These are phyloP conservation scores for Pteria penguin DNA, from an alignment of 2,888 invertebrate species.

Conservation along the genomic window DNA sequence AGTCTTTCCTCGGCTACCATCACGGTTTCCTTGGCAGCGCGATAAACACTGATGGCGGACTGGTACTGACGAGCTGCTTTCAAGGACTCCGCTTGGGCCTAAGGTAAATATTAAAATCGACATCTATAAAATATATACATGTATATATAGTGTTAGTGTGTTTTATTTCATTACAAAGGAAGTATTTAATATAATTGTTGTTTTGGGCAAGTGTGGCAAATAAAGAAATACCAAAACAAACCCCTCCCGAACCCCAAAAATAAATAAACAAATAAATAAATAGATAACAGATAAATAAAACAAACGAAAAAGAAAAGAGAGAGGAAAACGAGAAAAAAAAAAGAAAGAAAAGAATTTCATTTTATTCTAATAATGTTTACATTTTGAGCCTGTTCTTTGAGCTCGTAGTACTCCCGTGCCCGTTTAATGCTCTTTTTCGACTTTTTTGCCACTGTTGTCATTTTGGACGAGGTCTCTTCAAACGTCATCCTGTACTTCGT, in stretches of 20 bases:
- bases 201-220: too few species aligned
- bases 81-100: constrained; percentile 92
- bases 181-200: too few species aligned
- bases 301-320: too few species aligned
- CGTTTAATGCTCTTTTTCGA: constrained; percentile 92
- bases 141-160: too few species aligned
- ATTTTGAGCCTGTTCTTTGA: constrained; percentile 87
- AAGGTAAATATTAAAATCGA: neutral
- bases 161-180: too few species aligned
- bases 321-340: too few species aligned
- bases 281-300: too few species aligned
- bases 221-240: too few species aligned
- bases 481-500: constrained; percentile 92
- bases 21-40: constrained; percentile 96
- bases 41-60: constrained; percentile 93
- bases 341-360: too few species aligned
- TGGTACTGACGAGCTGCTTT: constrained; percentile 94
- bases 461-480: constrained; percentile 90
- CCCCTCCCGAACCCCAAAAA: too few species aligned
- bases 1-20: constrained; percentile 92
- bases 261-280: too few species aligned
- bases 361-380: too few species aligned
- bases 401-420: constrained; percentile 94
- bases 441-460: constrained; percentile 90
- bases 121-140: neutral